phyloP scores from a whole-genome alignment of 1,140 invertebrate genomes.

The Whitmania pigra region DNA sequence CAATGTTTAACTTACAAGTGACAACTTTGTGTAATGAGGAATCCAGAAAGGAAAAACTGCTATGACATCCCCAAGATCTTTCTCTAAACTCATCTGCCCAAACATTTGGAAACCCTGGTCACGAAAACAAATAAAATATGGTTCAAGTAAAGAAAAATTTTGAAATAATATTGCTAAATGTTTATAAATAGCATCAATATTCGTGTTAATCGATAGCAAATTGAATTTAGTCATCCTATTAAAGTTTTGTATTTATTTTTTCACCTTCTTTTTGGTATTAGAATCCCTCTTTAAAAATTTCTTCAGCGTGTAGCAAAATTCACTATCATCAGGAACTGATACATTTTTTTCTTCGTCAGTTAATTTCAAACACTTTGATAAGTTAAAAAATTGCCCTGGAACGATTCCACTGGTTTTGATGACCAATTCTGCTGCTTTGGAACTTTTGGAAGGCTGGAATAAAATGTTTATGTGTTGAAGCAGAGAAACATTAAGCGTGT shows the following conservation, averaged over 20 bases:
- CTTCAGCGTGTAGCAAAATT: conserved; percentile 43
- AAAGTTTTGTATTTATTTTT: no score
- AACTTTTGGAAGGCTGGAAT: conserved; percentile 65
- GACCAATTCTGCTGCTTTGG: conserved; percentile 61
- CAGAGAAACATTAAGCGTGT: no score
- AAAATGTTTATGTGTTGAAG: conserved; percentile 1
- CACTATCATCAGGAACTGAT: conserved; percentile 20
- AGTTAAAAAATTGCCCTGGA: conserved; percentile 30
- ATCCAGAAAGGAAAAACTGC: conserved; percentile 16
- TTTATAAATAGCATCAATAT: no score
- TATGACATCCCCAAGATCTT: not conserved
- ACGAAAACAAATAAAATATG: no score
- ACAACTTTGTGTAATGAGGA: conserved; percentile 17
- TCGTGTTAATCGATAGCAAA: no score
- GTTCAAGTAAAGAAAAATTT: no score
- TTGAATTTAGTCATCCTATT: no score
- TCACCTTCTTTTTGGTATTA: conserved; percentile 69
- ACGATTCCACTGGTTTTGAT: conserved; percentile 41
- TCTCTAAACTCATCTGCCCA: conserved; percentile 9
- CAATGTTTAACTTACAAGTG: not conserved
- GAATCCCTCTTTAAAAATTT: conserved; percentile 68
- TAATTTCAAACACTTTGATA: not conserved
- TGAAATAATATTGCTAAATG: no score
- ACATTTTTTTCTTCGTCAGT: not conserved
- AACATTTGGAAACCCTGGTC: not conserved